Conservation (phyloP, 2,888 invertebrate genomes). For the Agriopis marginaria region DNA sequence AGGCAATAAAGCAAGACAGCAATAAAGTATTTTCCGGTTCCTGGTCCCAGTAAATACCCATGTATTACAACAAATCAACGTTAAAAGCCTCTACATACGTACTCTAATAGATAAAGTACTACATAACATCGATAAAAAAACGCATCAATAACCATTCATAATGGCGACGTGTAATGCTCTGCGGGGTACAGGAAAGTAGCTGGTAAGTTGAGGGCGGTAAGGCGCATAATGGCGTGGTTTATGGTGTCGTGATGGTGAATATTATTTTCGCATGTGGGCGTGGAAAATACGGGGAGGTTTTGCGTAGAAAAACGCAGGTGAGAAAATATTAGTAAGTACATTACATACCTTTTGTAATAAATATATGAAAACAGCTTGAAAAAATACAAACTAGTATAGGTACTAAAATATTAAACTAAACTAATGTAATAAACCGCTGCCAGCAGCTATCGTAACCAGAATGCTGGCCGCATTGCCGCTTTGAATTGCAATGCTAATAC, state of each 20-base stretch:
- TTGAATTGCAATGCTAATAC: too few species aligned
- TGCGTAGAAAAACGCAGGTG: slow-evolving; percentile 2
- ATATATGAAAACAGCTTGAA: too few species aligned
- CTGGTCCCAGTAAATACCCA: slow-evolving; percentile 38
- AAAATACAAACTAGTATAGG: too few species aligned
- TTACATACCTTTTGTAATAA: too few species aligned
- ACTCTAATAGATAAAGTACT: slow-evolving; percentile 50
- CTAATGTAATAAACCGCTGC: too few species aligned
- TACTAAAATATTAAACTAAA: too few species aligned
- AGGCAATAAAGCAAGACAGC: slow-evolving; percentile 35
- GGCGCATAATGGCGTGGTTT: slow-evolving; percentile 50
- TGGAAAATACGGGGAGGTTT: slow-evolving; percentile 43
- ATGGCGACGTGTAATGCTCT: slow-evolving; percentile 44
- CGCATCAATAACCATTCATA: slow-evolving; percentile 58
- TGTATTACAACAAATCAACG: slow-evolving; percentile 48
- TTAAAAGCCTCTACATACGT: slow-evolving; percentile 52
- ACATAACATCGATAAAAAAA: slow-evolving; percentile 51
- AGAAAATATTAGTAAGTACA: neutral
- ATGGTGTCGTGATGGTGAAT: slow-evolving; percentile 51
- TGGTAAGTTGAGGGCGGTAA: slow-evolving; percentile 45
- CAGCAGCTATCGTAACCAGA: too few species aligned
- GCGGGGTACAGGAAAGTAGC: slow-evolving; percentile 40
- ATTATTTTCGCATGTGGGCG: slow-evolving; percentile 52
- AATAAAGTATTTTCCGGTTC: slow-evolving; percentile 37
- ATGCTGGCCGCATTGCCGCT: too few species aligned